Evolutionary conservation across 1,140 invertebrate species (phyloP).

Genomic region (Tetragonula clypearis): DNA sequence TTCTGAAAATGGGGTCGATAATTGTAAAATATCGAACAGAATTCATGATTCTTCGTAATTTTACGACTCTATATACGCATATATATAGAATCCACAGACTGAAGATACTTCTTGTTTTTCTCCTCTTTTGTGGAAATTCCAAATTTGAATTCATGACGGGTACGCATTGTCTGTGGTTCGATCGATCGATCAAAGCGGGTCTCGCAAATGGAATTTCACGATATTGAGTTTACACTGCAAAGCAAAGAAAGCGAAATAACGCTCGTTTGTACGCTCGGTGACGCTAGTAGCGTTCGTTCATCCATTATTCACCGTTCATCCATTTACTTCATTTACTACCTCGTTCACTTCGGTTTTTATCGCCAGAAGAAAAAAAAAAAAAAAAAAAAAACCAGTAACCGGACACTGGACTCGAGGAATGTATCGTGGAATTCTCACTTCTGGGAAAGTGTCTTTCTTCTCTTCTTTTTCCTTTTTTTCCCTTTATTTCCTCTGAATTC

Average conservation of each 20-base stretch:
- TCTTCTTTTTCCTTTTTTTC: neutral
- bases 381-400: slow-evolving; percentile 33
- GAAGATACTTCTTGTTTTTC: too few species aligned
- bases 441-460: neutral
- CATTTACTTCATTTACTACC: slow-evolving; percentile 46
- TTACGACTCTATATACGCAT: too few species aligned
- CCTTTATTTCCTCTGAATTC: neutral
- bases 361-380: slow-evolving; percentile 27
- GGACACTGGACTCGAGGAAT: slow-evolving; percentile 30
- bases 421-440: slow-evolving; percentile 2
- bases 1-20: too few species aligned
- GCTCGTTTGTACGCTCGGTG: slow-evolving; percentile 19
- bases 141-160: too few species aligned
- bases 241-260: slow-evolving; percentile 2
- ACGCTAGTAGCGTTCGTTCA: slow-evolving; percentile 22
- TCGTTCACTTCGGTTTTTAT: slow-evolving; percentile 11
- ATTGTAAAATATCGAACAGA: too few species aligned
- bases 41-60: too few species aligned
- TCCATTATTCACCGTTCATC: slow-evolving; percentile 50
- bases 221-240: neutral
- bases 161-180: neutral
- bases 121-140: too few species aligned
- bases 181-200: too few species aligned
- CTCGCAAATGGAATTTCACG: neutral
- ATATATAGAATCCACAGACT: too few species aligned